Base-by-base conservation (phyloP, 2,888 invertebrate genomes). In the Pammene aurita region DNA sequence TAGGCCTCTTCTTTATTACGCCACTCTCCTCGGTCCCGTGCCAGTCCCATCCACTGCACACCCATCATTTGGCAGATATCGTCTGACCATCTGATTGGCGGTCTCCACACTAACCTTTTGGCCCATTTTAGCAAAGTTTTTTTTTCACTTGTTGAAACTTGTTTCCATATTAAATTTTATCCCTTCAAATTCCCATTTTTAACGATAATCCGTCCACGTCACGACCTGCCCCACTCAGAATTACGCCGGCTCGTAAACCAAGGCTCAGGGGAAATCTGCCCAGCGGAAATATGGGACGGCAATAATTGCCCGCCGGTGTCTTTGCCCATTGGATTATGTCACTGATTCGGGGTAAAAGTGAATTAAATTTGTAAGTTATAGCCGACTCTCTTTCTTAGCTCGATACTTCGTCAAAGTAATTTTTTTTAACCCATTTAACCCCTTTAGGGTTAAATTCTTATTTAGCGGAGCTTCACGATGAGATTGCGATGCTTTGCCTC, bases 181-280 rank as follows among this genome's bases (percentile, higher is more conserved):
- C 38, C 38, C 9, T 38, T 7, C 6, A 0, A 38, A 42, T 11
- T 42, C 11, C 4, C 42, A 7, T 11, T 42, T 38, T 38, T 38
- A 2, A 38, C 7, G 9, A 38, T 38, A 38, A 38, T 13, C 42
- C 42, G 42, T 42, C 26, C 11, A 7, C 42, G 42, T 42, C 50
- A n/a, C 50, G 50, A 52, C 62, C 52, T 62, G 10, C 41, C 61
- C 41, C 46, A 46, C 56, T 9, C 34, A 44, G 46, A 50, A 50
- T 62, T 41, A 41, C 62, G 41, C 52, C n/a, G 41, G n/a, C 16
- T 52, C 62, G 62, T 62, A 62, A 62, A 62, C 16, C 38, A 9
- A n/a, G 6, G 9, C 62, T n/a, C 62, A 0, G 16, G 50, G 62
- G 62, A 62, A 62, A 62, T 62, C 62, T 62, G 62, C 41, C 62